Evolutionary conservation across 2,797 vertebrate species (phyloP).

Genomic region (Botia almorhae): DNA sequence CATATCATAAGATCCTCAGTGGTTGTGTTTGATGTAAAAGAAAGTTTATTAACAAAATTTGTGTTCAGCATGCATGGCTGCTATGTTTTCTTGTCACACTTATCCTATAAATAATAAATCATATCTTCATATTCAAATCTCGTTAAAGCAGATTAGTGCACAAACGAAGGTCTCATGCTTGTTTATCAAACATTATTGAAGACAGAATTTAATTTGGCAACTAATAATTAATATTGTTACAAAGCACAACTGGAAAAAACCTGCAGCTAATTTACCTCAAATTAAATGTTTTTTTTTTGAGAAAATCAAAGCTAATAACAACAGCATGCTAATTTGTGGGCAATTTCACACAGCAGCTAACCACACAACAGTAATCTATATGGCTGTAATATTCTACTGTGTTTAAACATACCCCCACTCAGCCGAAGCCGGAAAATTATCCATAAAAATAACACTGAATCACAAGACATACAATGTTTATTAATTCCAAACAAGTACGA

Average conservation of each 20-base stretch:
- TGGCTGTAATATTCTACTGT: conserved; percentile 2
- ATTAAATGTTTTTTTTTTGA: conserved; percentile 17
- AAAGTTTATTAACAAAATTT: neutral
- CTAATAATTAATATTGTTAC: conserved; percentile 27
- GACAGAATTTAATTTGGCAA: conserved; percentile 37
- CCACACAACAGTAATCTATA: conserved; percentile 10
- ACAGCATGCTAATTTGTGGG: conserved; percentile 8
- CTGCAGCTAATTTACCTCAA: conserved; percentile 12
- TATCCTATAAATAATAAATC: conserved; percentile 6
- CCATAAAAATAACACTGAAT: conserved; percentile 9
- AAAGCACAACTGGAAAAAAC: conserved; percentile 12
- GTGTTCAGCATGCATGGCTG: neutral
- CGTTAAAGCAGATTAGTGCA: neutral
- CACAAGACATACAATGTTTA: conserved; percentile 36
- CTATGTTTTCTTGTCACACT: neutral
- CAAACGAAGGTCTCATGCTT: conserved; percentile 9
- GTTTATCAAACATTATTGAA: conserved; percentile 37
- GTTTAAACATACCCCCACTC: neutral
- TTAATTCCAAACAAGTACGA: conserved; percentile 19
- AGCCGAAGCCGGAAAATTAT: conserved; percentile 17
- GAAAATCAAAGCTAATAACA: conserved; percentile 38
- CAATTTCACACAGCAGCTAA: conserved; percentile 26
- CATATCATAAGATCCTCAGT: neutral
- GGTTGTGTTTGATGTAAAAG: neutral
- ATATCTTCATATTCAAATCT: conserved; percentile 17